Base-by-base conservation (phyloP, 2,797 vertebrate species). In the Babyrousa celebensis region DNA sequence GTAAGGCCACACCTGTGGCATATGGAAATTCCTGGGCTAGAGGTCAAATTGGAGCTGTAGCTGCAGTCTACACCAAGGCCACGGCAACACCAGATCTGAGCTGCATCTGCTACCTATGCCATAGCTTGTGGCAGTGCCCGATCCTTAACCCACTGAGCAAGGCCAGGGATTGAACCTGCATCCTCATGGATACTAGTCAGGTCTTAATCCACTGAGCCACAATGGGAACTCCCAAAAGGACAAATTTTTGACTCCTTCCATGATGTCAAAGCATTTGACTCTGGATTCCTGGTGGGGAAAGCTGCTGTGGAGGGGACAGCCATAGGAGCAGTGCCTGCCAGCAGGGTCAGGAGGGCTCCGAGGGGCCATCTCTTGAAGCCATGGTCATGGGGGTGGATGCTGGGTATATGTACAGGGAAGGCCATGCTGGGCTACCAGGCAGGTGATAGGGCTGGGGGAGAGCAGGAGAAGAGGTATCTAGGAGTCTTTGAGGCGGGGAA, bases 291-390 rank as follows among this genome's bases (percentile, higher is more conserved):
- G 48, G 7, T n/a, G 70, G 70, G n/a, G 25, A 65, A 75, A 21
- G n/a, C 68, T 40, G 3, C 16, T 1, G 52, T 3, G 15, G 65
- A 21, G 5, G 27, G n/a, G 40, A 14, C 4, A 5, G 25, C 12
- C 4, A 1, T 8, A 72, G 72, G 36, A 1, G 11, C 7, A 14
- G 58, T 6, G 0, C 58, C 23, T 2, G 7, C n/a, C 48, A 12
- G 48, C 48, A 10, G 48, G n/a, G 3, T 9, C 83, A 18, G 11
- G 3, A 0, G 12, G 71, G 25, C 20, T 58, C 62, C 16, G 23
- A 12, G 62, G 7, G 11, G 7, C 43, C 1, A 21, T 23, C 15
- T 17, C 15, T 17, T 80, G 74, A 67, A 65, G 32, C 67, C 17
- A 5, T 0, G 12, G 32, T 14, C 18, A 0, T 63, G 25, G 18